These are phyloP conservation scores for Nebria salina DNA, from an alignment of 2,888 invertebrate species.

Conservation along the genomic window DNA sequence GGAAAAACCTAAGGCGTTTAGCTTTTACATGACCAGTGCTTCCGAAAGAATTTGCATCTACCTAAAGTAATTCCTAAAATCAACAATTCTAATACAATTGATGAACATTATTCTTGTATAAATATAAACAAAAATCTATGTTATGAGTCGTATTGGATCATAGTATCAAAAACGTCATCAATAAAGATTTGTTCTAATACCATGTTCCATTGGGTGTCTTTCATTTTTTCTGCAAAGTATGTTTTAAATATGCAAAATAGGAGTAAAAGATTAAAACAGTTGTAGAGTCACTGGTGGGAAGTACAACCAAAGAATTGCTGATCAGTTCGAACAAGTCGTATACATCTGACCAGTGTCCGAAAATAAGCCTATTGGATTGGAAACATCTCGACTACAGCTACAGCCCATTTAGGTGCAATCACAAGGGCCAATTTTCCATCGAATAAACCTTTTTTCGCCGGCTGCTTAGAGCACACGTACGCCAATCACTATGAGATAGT, in stretches of 20 bases:
- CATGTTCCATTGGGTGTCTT: no score
- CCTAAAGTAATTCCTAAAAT: neutral
- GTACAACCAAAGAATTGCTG: constrained; percentile 28
- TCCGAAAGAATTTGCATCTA: constrained; percentile 36
- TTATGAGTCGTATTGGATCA: no score
- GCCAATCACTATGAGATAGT: constrained; percentile 20
- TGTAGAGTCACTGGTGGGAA: constrained; percentile 6
- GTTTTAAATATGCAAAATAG: neutral
- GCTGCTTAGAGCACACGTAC: constrained; percentile 15
- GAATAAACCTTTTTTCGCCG: constrained; percentile 15
- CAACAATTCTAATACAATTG: constrained; percentile 16
- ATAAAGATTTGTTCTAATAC: no score
- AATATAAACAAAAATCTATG: no score
- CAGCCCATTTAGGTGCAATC: constrained; percentile 21
- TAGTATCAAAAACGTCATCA: no score
- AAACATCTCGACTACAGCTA: constrained; percentile 24
- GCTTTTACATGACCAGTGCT: constrained; percentile 23
- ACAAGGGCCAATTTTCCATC: constrained; percentile 23
- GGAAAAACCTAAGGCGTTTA: constrained; percentile 38
- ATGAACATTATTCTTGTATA: neutral
- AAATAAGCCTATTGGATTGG: constrained; percentile 22
- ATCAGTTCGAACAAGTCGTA: constrained; percentile 11
- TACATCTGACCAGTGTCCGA: constrained; percentile 14
- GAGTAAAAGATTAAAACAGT: neutral
- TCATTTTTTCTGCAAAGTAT: neutral